Conservation (phyloP, 2,113 vertebrate species). For the Semicossyphus pulcher region DNA sequence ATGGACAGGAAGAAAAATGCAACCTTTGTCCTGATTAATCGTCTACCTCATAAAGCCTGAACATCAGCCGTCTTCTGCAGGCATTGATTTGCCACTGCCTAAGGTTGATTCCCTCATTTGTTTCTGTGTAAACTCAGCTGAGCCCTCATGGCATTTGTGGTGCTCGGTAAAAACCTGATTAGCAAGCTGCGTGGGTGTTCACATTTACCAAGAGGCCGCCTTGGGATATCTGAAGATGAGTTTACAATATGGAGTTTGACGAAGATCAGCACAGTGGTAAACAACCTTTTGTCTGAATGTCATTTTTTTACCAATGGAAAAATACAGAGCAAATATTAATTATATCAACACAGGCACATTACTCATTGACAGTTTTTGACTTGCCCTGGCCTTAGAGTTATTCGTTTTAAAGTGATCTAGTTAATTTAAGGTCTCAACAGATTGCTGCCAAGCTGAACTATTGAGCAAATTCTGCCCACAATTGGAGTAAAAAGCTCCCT, state of each 20-base stretch:
- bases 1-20: constrained; percentile 23
- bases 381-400: neutral
- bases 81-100: constrained; percentile 52
- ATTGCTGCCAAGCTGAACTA: constrained; percentile 4
- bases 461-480: neutral
- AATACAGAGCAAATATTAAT: neutral
- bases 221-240: constrained; percentile 15
- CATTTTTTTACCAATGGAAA: too few species aligned
- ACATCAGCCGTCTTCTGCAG: constrained; percentile 24
- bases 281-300: neutral
- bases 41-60: constrained; percentile 22
- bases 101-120: constrained; percentile 66
- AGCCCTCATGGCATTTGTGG: constrained; percentile 70
- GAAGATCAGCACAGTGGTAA: neutral
- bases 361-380: neutral
- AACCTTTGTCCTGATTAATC: constrained; percentile 43
- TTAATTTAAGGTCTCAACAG: constrained; percentile 9
- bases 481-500: constrained; percentile 17
- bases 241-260: neutral
- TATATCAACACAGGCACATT: neutral
- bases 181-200: constrained; percentile 48
- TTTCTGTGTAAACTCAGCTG: constrained; percentile 76
- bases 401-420: neutral
- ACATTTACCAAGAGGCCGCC: constrained; percentile 23
- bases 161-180: constrained; percentile 70